phyloP scores from a whole-genome alignment of 1,140 invertebrate species.

The Drosophila equinoxialis region DNA sequence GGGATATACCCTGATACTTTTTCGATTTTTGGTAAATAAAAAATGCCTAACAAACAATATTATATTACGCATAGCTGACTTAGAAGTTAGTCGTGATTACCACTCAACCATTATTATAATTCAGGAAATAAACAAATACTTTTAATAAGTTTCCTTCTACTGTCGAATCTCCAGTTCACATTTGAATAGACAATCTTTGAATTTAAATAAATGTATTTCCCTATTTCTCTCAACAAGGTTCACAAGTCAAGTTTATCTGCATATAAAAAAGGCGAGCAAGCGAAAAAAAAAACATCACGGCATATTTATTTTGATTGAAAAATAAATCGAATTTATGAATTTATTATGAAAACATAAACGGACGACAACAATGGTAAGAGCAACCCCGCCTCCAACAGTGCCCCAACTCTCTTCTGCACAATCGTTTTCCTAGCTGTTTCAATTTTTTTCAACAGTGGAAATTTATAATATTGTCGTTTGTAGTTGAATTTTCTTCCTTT shows the following conservation, averaged over 20 bases:
- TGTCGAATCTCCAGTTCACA: slow-evolving; percentile 10
- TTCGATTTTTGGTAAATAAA: too few relatives aligned
- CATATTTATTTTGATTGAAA: slow-evolving; percentile 82
- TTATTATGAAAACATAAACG: slow-evolving; percentile 79
- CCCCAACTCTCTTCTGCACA: background rate
- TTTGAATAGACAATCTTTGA: slow-evolving; percentile 6
- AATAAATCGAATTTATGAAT: slow-evolving; percentile 83
- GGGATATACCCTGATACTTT: too few relatives aligned
- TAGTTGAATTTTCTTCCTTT: slow-evolving; percentile 27
- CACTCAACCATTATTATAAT: too few relatives aligned
- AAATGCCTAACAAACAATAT: too few relatives aligned
- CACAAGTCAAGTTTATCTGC: slow-evolving; percentile 20
- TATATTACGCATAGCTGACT: too few relatives aligned
- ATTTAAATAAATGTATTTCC: slow-evolving; percentile 2
- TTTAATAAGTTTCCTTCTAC: too few relatives aligned
- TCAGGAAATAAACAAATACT: too few relatives aligned
- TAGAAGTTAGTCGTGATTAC: too few relatives aligned
- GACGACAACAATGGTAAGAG: slow-evolving; percentile 59
- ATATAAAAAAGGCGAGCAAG: slow-evolving; percentile 17
- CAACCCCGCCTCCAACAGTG: slow-evolving; percentile 23
- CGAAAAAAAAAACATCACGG: slow-evolving; percentile 18
- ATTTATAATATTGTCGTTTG: slow-evolving; percentile 52
- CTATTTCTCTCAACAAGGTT: slow-evolving; percentile 40
- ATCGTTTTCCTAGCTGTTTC: slow-evolving; percentile 21
- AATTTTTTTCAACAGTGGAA: slow-evolving; percentile 49